Evolutionary conservation across 2,888 invertebrate species (phyloP).

Genomic region (Opisthograptis luteolata): DNA sequence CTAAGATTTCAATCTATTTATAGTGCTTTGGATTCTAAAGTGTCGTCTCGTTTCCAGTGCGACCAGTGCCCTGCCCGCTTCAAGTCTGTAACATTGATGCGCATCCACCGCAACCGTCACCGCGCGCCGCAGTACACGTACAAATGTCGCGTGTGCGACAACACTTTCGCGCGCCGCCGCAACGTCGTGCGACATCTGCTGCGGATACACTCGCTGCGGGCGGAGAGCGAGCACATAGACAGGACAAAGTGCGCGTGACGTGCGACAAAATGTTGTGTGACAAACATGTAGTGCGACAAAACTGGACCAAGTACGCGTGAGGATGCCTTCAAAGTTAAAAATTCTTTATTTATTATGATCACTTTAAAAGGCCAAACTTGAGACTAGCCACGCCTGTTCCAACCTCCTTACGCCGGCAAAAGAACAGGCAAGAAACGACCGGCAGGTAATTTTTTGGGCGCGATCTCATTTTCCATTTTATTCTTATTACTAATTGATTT

Average conservation of each 20-base stretch:
- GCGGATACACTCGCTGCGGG: conserved; percentile 58
- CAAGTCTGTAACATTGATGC: conserved; percentile 70
- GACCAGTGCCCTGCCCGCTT: conserved; percentile 66
- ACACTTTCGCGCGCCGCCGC: conserved; percentile 64
- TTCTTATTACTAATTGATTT: too few relatives aligned
- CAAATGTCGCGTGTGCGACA: conserved; percentile 56
- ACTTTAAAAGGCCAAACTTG: too few relatives aligned
- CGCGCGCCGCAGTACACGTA: conserved; percentile 60
- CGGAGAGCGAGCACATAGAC: conserved; percentile 53
- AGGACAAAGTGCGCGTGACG: conserved; percentile 42
- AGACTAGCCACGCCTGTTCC: too few relatives aligned
- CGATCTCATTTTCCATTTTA: too few relatives aligned
- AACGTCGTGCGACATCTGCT: conserved; percentile 67
- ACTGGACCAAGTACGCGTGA: too few relatives aligned
- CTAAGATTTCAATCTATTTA: not conserved
- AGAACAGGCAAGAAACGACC: too few relatives aligned
- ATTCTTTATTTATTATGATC: too few relatives aligned
- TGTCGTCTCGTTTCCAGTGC: conserved; percentile 51
- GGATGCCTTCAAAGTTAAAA: too few relatives aligned
- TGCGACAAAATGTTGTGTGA: not conserved
- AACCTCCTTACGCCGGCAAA: too few relatives aligned
- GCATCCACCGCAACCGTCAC: conserved; percentile 66
- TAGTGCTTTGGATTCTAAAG: not conserved
- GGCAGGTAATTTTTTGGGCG: too few relatives aligned
- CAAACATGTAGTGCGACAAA: not conserved